Evolutionary conservation across 1,140 invertebrate species (phyloP).

Genomic region (Lepeophtheirus salmonis): DNA sequence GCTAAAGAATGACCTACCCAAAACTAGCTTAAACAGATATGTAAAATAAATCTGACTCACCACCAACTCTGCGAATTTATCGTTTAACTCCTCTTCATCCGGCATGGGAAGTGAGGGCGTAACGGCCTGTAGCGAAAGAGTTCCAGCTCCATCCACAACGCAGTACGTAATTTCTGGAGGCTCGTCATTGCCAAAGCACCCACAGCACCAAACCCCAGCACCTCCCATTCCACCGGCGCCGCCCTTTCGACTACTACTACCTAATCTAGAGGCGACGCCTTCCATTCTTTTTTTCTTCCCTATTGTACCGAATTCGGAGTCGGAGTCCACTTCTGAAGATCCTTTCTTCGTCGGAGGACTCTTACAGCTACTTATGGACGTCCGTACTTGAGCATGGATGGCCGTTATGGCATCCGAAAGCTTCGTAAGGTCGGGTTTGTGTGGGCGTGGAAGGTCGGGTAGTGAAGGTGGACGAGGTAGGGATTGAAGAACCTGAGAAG

Average conservation of each 20-base stretch:
- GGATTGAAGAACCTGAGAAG: neutral
- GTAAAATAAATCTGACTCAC: conserved; percentile 33
- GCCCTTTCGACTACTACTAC: conserved; percentile 17
- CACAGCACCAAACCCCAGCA: conserved; percentile 20
- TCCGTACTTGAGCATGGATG: neutral
- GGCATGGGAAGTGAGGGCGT: conserved; percentile 77
- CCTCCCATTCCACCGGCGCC: conserved; percentile 18
- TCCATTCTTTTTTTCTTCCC: conserved; percentile 9
- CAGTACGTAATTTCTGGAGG: conserved; percentile 75
- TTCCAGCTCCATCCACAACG: conserved; percentile 66
- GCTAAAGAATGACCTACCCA: no score
- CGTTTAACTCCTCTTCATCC: conserved; percentile 68
- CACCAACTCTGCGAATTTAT: conserved; percentile 79
- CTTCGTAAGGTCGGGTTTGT: neutral
- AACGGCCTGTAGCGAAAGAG: conserved; percentile 58
- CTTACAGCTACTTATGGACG: neutral
- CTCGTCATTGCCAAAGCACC: conserved; percentile 47
- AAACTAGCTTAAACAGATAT: no score
- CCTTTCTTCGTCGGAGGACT: neutral
- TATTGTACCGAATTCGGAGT: neutral
- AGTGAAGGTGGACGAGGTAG: neutral
- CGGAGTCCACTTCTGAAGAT: no score
- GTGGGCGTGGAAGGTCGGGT: neutral
- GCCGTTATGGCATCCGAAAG: neutral
- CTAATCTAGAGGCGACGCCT: neutral